Base-by-base conservation (phyloP, 2,888 invertebrate species). In the Lasiommata megera region DNA sequence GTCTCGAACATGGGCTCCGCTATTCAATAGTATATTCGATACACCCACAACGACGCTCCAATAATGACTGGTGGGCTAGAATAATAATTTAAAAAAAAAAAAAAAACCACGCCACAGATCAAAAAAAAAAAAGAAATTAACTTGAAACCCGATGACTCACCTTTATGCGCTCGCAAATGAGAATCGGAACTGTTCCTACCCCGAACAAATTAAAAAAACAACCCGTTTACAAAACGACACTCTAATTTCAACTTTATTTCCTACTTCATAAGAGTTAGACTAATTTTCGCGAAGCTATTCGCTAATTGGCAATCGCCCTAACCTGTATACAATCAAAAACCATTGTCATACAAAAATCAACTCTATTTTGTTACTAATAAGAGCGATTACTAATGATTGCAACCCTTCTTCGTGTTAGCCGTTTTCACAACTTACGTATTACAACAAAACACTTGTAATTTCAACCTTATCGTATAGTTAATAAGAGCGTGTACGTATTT, bases 121-220 rank as follows among this genome's bases (percentile, higher is more conserved):
- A 31, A 31, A 46, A n/a, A 12, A 5, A 28, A 1, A 14, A 6
- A 52, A 8, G 14, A 18, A 43, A 52, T 52, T 52, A 52, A 52
- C 52, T 31, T 44, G 48, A 54, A 51, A 38, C 43, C 2, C 43
- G 53, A 29, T 56, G 60, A 56, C 43, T 60, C 56, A 60, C 53
- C 48, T 51, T 54, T 48, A 60, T 53, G 38, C 38, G 38, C 41
- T 18, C n/a, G 18, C 23, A 57, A 60, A 60, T 60, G 57, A 60
- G 57, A 51, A 40, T 57, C 57, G 54, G 57, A 60, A 57, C 44
- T 50, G 43, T 43, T 41, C 34, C 47, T 54, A 41, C 40, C 47
- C 53, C 31, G 41, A 23, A 41, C 29, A 11, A 34, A 11, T 11
- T 3, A 11, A 31, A 31, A 31, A 7, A 7, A 31, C 3, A 28